phyloP scores from a whole-genome alignment of 2,888 invertebrate species.

The Nemapogon koenigi region DNA sequence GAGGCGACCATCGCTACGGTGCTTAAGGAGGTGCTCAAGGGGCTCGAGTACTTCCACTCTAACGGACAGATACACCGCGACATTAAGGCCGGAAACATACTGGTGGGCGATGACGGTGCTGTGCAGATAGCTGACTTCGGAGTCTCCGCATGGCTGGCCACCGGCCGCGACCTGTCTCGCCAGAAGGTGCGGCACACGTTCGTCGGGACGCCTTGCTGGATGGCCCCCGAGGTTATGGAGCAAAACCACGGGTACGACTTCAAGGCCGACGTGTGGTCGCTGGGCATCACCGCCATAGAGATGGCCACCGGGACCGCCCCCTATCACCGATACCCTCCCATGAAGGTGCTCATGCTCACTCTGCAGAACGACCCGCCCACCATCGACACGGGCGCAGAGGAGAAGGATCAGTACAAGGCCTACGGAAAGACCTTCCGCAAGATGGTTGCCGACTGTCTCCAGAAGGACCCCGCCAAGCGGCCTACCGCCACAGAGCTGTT shows the following conservation, averaged over 20 bases:
- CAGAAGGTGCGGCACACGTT: constrained; percentile 98
- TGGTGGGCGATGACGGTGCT: constrained; percentile 96
- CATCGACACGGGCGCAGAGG: constrained; percentile 94
- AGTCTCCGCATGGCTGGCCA: constrained; percentile 98
- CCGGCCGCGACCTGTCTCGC: constrained; percentile 92
- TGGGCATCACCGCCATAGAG: constrained; percentile 98
- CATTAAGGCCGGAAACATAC: constrained; percentile 75
- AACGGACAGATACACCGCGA: constrained; percentile 96
- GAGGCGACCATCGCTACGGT: constrained; percentile 98
- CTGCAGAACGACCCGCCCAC: constrained; percentile 99
- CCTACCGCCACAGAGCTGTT: constrained; percentile 96
- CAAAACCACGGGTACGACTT: constrained; percentile 99
- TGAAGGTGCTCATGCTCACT: constrained; percentile 99
- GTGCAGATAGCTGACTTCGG: constrained; percentile 99
- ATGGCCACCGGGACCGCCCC: constrained; percentile 99
- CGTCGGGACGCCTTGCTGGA: constrained; percentile 99
- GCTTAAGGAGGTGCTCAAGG: constrained; percentile 93
- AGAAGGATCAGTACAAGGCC: constrained; percentile 98
- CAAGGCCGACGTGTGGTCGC: constrained; percentile 85
- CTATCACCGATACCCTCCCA: constrained; percentile 99
- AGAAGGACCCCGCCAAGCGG: constrained; percentile 94
- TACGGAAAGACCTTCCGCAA: constrained; percentile 98
- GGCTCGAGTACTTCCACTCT: constrained; percentile 97
- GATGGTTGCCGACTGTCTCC: constrained; percentile 97
- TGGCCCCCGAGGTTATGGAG: constrained; percentile 99